Conservation (phyloP, 2,888 invertebrate species). For the Blomia tropicalis region DNA sequence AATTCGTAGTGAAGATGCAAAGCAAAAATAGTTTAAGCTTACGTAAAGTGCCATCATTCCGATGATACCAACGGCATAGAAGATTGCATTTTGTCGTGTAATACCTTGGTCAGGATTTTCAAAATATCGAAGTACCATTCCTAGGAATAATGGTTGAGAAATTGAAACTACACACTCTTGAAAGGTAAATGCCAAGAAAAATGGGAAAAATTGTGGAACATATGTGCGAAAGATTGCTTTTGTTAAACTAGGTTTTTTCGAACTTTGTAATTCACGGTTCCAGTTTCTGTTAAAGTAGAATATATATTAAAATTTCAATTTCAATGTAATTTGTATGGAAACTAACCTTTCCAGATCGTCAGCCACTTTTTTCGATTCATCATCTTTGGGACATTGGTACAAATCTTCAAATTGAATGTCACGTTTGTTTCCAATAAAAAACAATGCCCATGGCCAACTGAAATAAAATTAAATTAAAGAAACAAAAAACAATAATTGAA, state of each 20-base stretch:
- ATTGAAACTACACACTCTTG: slow-evolving; percentile 1
- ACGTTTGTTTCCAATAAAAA: slow-evolving; percentile 6
- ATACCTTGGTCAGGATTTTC: background rate
- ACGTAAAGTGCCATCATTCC: background rate
- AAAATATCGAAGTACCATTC: slow-evolving; percentile 9
- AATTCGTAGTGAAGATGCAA: slow-evolving; percentile 35
- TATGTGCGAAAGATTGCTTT: background rate
- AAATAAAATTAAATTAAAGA: background rate
- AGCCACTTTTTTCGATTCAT: slow-evolving; percentile 4
- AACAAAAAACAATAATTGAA: background rate
- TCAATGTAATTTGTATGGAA: background rate
- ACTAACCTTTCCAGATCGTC: slow-evolving; percentile 2
- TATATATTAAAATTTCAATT: background rate
- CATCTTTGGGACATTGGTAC: slow-evolving; percentile 15
- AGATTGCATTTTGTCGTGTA: background rate
- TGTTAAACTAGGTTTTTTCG: background rate
- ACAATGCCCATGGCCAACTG: slow-evolving; percentile 16
- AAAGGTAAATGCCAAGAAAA: slow-evolving; percentile 1
- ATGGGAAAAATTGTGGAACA: background rate
- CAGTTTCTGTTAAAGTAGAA: background rate
- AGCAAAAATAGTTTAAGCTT: background rate
- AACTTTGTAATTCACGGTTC: background rate
- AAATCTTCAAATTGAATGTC: slow-evolving; percentile 17
- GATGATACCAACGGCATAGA: slow-evolving; percentile 9
- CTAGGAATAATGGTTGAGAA: slow-evolving; percentile 10